Evolutionary conservation across 2,888 invertebrate genomes (phyloP).

Genomic region (Hyposoter didymator): DNA sequence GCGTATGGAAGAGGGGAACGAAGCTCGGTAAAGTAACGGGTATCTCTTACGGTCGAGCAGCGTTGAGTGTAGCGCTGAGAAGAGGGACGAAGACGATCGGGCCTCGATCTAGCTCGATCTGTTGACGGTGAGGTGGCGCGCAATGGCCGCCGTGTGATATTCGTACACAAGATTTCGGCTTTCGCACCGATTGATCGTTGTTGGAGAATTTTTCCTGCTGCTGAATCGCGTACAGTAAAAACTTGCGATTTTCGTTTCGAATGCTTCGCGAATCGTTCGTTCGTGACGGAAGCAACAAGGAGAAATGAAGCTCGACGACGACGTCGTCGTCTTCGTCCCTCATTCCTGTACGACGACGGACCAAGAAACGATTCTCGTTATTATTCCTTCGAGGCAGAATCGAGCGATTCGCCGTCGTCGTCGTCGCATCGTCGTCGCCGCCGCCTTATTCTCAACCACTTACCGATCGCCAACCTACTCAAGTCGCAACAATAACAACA

Average conservation of each 20-base stretch:
- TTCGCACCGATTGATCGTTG: background rate
- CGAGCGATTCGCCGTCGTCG: constrained; percentile 21
- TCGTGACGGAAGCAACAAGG: constrained; percentile 9
- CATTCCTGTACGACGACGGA: constrained; percentile 42
- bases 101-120: constrained; percentile 36
- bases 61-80: constrained; percentile 14
- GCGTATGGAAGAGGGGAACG: background rate
- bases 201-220: background rate
- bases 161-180: constrained; percentile 64
- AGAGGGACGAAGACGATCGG: constrained; percentile 6
- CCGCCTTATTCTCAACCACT: constrained; percentile 8
- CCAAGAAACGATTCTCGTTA: constrained; percentile 36
- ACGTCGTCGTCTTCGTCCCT: constrained; percentile 28
- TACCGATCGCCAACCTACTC: constrained; percentile 22
- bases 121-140: constrained; percentile 61
- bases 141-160: constrained; percentile 80
- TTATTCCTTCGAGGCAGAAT: constrained; percentile 22
- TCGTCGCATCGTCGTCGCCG: constrained; percentile 20
- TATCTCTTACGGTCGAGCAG: constrained; percentile 56
- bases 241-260: constrained; percentile 10
- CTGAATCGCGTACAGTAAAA: background rate
- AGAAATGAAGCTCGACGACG: constrained; percentile 61
- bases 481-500: constrained; percentile 2
- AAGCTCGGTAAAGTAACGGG: constrained; percentile 46
- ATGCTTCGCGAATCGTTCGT: background rate